Base-by-base conservation (phyloP, 2,797 vertebrate genomes). In the Danio aesculapii region DNA sequence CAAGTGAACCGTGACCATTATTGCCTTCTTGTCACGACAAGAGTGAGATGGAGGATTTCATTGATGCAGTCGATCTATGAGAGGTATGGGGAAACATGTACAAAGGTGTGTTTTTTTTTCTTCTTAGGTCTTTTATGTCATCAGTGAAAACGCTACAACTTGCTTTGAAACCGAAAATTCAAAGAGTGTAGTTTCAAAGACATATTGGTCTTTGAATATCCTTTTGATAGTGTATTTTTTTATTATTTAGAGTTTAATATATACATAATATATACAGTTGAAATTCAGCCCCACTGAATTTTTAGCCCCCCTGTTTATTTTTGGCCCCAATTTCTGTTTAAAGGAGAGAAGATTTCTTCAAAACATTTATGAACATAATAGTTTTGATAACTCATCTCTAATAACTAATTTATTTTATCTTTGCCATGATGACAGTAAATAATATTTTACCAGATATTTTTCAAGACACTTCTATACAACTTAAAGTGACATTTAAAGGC, bases 1-100 rank as follows among this genome's bases (percentile, higher is more conserved):
- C 55, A 67, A 68, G 64, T 81, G 81, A 72, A 75, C 57, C 49
- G 10, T 66, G 66, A 66, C 59, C 66, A 75, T 80, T 73, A 78
- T 71, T 39, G 12, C 49, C 62, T 57, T 68, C 49, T 75, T 75
- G 73, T 71, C 69, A 66, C 81, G 67, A 82, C 77, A 67, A 55
- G 55, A 78, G 59, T 41, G 71, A 79, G 50, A 58, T 46, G 7
- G 58, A 62, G 50, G 66, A 39, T 63, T 79, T 70, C 63, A 74
- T 17, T 62, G 77, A 79, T 71, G 77, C 11, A 75, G 52, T 76
- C 44, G 52, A 73, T 64, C 41, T 80, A 12, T n/a, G 39, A 55
- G 67, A 58, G 64, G 14, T 58, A 53, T 46, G 30, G 14, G 9
- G 16, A 58, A 46, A 17, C 39, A 69, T 43, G 19, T 19, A 50